Evolutionary conservation across 1,140 invertebrate species (phyloP).

Genomic region (Phortica variegata): DNA sequence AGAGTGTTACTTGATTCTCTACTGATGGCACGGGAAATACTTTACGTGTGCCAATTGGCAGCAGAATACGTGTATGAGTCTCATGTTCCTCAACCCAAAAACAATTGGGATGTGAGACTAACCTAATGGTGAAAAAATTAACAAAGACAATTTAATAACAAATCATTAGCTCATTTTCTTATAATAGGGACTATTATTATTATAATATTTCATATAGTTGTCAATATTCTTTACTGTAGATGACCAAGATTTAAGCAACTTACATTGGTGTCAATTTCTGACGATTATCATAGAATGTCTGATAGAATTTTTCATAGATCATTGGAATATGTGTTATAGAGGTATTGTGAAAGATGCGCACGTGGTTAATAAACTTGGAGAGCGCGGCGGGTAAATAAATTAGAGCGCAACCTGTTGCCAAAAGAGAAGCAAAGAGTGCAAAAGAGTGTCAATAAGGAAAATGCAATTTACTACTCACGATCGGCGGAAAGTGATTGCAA

Average conservation of each 20-base stretch:
- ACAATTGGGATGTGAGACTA: not conserved
- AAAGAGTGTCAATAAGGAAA: not conserved
- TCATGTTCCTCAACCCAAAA: slow-evolving; percentile 45
- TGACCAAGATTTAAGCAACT: slow-evolving; percentile 13
- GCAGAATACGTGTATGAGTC: slow-evolving; percentile 24
- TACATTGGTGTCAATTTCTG: slow-evolving; percentile 33
- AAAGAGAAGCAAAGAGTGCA: not conserved
- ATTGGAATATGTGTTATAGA: slow-evolving; percentile 50
- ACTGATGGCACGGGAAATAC: slow-evolving; percentile 39
- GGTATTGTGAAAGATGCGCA: slow-evolving; percentile 53
- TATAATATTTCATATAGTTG: too few species aligned
- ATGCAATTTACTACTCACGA: slow-evolving; percentile 30
- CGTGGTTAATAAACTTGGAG: slow-evolving; percentile 48
- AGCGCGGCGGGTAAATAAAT: slow-evolving; percentile 49
- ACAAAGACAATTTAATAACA: too few species aligned
- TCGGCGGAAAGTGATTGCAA: slow-evolving; percentile 46
- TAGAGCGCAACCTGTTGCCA: slow-evolving; percentile 36
- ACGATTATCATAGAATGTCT: slow-evolving; percentile 47
- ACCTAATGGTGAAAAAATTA: not conserved
- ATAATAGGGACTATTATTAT: too few species aligned
- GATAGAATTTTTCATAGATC: slow-evolving; percentile 48
- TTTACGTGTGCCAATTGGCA: slow-evolving; percentile 40
- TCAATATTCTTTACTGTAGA: too few species aligned
- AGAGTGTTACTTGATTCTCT: slow-evolving; percentile 44
- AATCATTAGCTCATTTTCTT: too few species aligned